These are phyloP conservation scores for Galendromus occidentalis DNA, from an alignment of 1,140 invertebrate species.

Conservation along the genomic window DNA sequence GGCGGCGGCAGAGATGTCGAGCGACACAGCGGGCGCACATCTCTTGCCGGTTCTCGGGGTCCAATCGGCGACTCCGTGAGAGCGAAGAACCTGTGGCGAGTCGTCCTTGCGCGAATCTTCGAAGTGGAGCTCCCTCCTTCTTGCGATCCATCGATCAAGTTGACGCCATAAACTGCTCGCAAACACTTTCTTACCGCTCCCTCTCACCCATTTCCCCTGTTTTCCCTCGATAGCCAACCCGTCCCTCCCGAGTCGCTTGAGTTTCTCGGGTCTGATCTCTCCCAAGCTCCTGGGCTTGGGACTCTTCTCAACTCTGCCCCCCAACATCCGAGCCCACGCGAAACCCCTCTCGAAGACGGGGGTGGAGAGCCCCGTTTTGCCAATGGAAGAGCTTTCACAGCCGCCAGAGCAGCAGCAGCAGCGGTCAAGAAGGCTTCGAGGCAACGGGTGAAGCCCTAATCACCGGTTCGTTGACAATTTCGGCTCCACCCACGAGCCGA, in stretches of 20 bases:
- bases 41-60: too few species aligned
- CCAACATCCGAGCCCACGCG: not conserved
- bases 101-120: too few species aligned
- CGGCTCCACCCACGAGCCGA: not conserved
- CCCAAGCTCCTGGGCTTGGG: not conserved
- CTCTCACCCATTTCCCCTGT: too few species aligned
- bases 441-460: constrained; percentile 8
- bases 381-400: not conserved
- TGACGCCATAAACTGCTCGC: constrained; percentile 10
- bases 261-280: too few species aligned
- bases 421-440: not conserved
- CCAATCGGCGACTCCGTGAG: too few species aligned
- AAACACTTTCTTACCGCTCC: not conserved
- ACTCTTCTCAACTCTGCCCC: not conserved
- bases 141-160: constrained; percentile 4
- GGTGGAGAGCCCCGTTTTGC: not conserved
- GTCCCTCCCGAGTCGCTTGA: too few species aligned
- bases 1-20: too few species aligned
- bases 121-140: too few species aligned
- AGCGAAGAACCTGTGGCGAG: too few species aligned
- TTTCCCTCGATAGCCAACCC: too few species aligned
- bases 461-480: not conserved
- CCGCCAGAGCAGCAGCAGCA: not conserved
- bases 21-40: too few species aligned
- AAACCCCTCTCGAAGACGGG: not conserved